Conservation (phyloP, 1,140 invertebrate genomes). For the Oreohelix idahoensis region DNA sequence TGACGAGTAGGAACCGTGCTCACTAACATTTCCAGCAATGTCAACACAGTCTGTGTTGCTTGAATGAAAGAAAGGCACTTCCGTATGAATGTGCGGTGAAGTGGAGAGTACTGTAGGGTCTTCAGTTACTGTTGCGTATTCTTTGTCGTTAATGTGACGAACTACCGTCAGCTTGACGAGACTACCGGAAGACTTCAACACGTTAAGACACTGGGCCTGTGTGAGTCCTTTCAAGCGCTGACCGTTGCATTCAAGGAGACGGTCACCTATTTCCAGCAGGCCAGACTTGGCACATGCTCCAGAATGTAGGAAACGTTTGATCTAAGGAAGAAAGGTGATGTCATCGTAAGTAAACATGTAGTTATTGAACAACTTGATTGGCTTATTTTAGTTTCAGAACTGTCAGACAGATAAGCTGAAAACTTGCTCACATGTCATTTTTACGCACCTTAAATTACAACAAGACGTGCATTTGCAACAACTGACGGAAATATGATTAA, state of each 20-base stretch:
- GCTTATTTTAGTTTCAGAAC: too few species aligned
- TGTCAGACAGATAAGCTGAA: too few species aligned
- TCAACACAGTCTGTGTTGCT: background rate
- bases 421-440: too few species aligned
- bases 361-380: too few species aligned
- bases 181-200: slow-evolving; percentile 50
- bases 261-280: slow-evolving; percentile 46
- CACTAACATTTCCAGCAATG: background rate
- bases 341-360: too few species aligned
- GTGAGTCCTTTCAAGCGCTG: slow-evolving; percentile 45
- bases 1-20: background rate
- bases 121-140: background rate
- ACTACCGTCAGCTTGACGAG: slow-evolving; percentile 39
- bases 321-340: slow-evolving; percentile 41
- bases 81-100: background rate
- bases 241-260: slow-evolving; percentile 51
- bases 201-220: slow-evolving; percentile 52
- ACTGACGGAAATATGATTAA: too few species aligned
- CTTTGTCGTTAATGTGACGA: background rate
- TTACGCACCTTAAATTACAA: too few species aligned
- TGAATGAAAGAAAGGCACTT: background rate
- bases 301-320: slow-evolving; percentile 54
- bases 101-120: background rate
- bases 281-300: slow-evolving; percentile 46
- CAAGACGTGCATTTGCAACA: too few species aligned